These are phyloP conservation scores for Propithecus coquereli DNA, from an alignment of 2,113 vertebrate species.

Conservation along the genomic window DNA sequence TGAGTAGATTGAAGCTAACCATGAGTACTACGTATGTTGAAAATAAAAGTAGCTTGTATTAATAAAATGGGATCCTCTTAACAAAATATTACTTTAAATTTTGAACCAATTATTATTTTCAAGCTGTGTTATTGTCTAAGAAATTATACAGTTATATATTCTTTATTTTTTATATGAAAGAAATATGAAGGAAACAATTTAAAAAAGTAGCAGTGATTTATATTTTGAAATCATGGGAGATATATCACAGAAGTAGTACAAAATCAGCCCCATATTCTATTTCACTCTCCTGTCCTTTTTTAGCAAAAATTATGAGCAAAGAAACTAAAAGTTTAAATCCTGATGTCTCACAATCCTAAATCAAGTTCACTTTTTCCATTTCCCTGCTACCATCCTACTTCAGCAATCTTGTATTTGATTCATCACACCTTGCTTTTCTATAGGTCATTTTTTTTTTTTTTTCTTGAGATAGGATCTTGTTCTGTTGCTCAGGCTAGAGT, in stretches of 20 bases:
- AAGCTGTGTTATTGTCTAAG: neutral
- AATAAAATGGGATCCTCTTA: neutral
- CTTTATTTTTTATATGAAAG: neutral
- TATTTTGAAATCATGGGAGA: neutral
- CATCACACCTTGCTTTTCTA: neutral
- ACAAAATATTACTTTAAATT: neutral
- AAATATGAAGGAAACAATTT: neutral
- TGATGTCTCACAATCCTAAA: neutral
- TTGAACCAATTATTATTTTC: constrained; percentile 14
- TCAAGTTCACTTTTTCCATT: neutral
- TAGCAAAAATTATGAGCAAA: neutral
- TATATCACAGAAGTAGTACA: neutral
- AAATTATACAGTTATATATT: neutral
- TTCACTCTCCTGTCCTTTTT: neutral
- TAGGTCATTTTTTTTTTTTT: neutral
- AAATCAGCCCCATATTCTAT: neutral
- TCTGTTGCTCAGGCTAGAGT: no score
- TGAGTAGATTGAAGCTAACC: neutral
- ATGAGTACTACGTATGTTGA: neutral
- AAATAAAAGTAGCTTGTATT: neutral
- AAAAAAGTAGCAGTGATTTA: neutral
- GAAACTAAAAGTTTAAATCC: neutral
- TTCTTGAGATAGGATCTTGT: no score
- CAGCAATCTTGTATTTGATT: neutral
- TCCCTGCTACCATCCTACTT: neutral